phyloP scores from a whole-genome alignment of 2,888 invertebrate species.

The Podotricha telesiphe region DNA sequence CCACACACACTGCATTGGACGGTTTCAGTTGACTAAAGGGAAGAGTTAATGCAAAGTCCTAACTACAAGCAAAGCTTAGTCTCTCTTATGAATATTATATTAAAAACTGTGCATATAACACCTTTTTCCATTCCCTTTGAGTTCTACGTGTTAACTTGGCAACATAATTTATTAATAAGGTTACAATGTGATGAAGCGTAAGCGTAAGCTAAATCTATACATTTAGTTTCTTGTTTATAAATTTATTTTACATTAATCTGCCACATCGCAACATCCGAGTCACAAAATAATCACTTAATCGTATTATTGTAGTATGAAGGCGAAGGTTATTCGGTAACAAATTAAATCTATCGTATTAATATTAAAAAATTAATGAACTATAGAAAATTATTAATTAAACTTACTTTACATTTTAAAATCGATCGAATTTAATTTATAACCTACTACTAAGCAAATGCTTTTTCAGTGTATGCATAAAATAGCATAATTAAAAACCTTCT shows the following conservation, averaged over 20 bases:
- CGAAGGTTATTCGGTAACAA: neutral
- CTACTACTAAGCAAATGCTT: neutral
- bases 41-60: constrained; percentile 39
- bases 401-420: neutral
- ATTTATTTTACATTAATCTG: too few relatives aligned
- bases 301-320: neutral
- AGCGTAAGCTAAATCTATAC: constrained; percentile 2
- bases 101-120: constrained; percentile 52
- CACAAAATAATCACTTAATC: neutral
- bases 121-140: constrained; percentile 69
- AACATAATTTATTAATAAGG: constrained; percentile 40
- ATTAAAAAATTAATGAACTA: neutral
- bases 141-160: constrained; percentile 45
- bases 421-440: neutral
- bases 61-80: constrained; percentile 52
- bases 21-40: neutral
- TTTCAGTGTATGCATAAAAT: constrained; percentile 47
- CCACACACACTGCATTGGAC: neutral
- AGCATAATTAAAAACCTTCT: constrained; percentile 66
- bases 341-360: too few relatives aligned
- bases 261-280: too few relatives aligned
- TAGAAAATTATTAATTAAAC: too few relatives aligned
- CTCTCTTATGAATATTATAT: constrained; percentile 61
- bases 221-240: too few relatives aligned
- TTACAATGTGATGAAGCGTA: constrained; percentile 31